Conservation (phyloP, 2,797 vertebrate genomes). For the Sitta carolinensis region DNA sequence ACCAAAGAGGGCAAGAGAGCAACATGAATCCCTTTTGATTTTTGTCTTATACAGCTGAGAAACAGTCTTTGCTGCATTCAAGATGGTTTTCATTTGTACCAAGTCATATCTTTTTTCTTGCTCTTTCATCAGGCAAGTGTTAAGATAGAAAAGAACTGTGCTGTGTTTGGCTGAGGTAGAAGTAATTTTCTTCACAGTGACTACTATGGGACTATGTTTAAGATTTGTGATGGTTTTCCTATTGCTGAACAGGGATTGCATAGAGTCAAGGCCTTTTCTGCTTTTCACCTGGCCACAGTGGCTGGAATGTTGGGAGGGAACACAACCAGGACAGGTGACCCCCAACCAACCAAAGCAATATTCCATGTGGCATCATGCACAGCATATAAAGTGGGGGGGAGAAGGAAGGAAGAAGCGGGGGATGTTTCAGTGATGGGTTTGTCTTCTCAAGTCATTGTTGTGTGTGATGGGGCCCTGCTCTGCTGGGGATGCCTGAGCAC, state of each 20-base stretch:
- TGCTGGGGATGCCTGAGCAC: background rate
- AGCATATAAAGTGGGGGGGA: background rate
- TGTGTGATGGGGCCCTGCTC: background rate
- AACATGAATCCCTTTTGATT: background rate
- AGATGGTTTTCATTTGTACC: background rate
- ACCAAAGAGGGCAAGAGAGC: background rate
- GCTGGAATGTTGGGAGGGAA: background rate
- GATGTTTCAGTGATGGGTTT: background rate
- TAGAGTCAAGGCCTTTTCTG: background rate
- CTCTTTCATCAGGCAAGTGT: background rate
- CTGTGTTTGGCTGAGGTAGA: background rate
- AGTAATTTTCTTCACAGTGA: background rate
- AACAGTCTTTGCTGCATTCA: background rate
- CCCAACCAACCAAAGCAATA: background rate
- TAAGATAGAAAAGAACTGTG: background rate
- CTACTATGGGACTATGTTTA: background rate
- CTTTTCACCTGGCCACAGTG: accelerated
- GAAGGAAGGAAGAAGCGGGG: background rate
- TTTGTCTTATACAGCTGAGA: background rate
- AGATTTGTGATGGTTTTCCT: background rate
- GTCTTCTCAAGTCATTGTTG: background rate
- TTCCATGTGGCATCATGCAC: background rate
- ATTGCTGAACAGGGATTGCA: background rate
- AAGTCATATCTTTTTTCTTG: background rate
- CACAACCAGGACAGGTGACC: background rate